Conservation (phyloP, 1,140 invertebrate genomes). For the Tribolium madens region DNA sequence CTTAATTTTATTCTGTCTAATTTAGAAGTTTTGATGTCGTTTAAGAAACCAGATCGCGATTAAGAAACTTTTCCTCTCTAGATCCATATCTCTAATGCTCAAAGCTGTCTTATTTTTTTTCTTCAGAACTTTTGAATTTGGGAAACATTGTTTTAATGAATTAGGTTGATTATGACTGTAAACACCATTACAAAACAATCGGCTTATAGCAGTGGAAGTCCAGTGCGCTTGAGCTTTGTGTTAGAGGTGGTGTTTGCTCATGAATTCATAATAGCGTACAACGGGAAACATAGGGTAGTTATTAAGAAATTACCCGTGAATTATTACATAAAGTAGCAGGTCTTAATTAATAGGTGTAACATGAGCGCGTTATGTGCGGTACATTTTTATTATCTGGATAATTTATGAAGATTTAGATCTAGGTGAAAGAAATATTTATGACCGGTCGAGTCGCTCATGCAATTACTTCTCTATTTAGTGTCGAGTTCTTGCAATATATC, state of each 20-base stretch:
- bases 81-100: not conserved
- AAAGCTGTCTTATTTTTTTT: not conserved
- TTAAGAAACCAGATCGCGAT: conserved; percentile 33
- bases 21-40: conserved; percentile 35
- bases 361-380: not conserved
- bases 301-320: conserved; percentile 25
- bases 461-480: conserved; percentile 26
- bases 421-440: conserved; percentile 19
- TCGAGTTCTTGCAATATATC: conserved; percentile 7
- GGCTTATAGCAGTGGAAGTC: not conserved
- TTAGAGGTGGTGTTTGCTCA: conserved; percentile 1
- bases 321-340: conserved; percentile 20
- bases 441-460: conserved; percentile 1
- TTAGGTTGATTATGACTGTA: not conserved
- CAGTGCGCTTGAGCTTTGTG: not conserved
- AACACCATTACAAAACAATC: not conserved
- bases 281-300: conserved; percentile 1
- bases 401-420: conserved; percentile 27
- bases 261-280: conserved; percentile 11
- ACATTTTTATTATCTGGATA: conserved; percentile 3
- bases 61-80: conserved; percentile 8
- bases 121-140: too few species aligned
- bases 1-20: conserved; percentile 38
- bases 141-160: too few species aligned
- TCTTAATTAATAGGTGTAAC: conserved; percentile 18